Percentiles rank a stretch among this genome's conserved stretches.
These are phyloP conservation scores for Thalassophryne amazonica DNA, from an alignment of 2,797 vertebrate genomes.

Conservation along the genomic window DNA sequence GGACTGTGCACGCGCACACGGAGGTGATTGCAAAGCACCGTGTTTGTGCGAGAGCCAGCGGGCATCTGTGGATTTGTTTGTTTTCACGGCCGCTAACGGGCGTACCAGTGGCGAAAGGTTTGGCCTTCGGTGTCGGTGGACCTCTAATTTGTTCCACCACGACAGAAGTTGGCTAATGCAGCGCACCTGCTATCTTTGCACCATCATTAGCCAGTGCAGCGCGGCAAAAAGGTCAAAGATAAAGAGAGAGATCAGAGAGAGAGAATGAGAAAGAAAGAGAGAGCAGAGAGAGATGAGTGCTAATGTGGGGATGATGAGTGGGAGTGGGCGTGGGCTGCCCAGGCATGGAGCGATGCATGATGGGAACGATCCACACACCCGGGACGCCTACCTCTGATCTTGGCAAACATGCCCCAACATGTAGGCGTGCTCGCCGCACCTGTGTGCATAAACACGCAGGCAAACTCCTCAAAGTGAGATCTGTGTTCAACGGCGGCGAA, in stretches of 20 bases:
- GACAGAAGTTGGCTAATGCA: slow-evolving; percentile 76
- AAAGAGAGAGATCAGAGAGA: slow-evolving; percentile 72
- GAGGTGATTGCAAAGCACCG: slow-evolving; percentile 25
- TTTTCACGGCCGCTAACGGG: slow-evolving; percentile 48
- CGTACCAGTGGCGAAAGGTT: slow-evolving; percentile 53
- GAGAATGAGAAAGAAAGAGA: slow-evolving; percentile 55
- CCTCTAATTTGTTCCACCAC: slow-evolving; percentile 75
- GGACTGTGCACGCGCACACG: slow-evolving; percentile 9
- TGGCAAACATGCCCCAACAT: slow-evolving; percentile 46
- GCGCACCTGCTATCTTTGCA: slow-evolving; percentile 76
- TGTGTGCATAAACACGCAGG: slow-evolving; percentile 21
- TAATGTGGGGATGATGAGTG: slow-evolving; percentile 75
- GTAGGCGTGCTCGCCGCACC: slow-evolving; percentile 14
- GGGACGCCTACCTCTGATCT: slow-evolving; percentile 63
- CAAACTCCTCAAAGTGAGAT: neutral
- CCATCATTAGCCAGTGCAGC: slow-evolving; percentile 72
- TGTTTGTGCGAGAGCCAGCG: slow-evolving; percentile 26
- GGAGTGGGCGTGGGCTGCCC: slow-evolving; percentile 68
- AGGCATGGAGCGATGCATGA: slow-evolving; percentile 63
- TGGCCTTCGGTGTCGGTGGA: slow-evolving; percentile 58
- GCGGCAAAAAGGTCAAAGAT: slow-evolving; percentile 72
- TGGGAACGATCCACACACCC: slow-evolving; percentile 73
- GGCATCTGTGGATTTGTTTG: slow-evolving; percentile 61
- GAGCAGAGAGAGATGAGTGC: slow-evolving; percentile 41
- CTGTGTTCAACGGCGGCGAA: neutral